Conservation (phyloP, 2,888 invertebrate genomes). For the Tanytarsus gracilentus region DNA sequence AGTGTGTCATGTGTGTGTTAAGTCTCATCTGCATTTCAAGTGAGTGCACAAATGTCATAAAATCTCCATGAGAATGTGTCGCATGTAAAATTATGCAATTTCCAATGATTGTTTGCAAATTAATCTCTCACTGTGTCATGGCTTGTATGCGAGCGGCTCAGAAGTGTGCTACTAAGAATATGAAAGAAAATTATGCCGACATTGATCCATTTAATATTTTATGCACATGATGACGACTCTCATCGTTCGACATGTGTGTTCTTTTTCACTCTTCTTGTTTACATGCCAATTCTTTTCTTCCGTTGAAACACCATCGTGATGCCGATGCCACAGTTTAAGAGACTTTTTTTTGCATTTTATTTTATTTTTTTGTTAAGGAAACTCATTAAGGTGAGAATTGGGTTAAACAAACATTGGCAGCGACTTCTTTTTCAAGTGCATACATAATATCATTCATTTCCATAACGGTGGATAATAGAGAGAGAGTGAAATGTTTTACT, state of each 20-base stretch:
- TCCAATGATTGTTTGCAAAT: slow-evolving; percentile 21
- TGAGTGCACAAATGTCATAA: not conserved
- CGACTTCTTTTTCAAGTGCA: not conserved
- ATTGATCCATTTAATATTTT: slow-evolving; percentile 22
- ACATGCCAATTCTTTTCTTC: not conserved
- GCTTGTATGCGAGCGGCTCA: not conserved
- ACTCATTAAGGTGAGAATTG: slow-evolving; percentile 12
- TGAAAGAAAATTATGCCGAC: not conserved
- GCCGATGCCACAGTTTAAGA: too few species aligned
- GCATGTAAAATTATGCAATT: slow-evolving; percentile 17
- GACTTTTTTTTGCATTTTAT: not conserved
- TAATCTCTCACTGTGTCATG: not conserved
- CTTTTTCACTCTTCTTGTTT: not conserved
- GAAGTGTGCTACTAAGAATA: slow-evolving; percentile 18
- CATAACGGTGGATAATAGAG: not conserved
- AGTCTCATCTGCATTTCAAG: not conserved
- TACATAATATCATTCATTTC: too few species aligned
- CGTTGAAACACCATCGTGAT: too few species aligned
- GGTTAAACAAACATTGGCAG: not conserved
- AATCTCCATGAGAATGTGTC: slow-evolving; percentile 8
- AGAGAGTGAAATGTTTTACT: too few species aligned
- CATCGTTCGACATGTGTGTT: slow-evolving; percentile 18
- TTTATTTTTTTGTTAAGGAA: not conserved
- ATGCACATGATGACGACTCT: not conserved
- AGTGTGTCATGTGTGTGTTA: not conserved